Evolutionary conservation across 2,888 invertebrate genomes (phyloP), one percentile per base, ranked within the genome.

Genomic region (Eubasilissa splendida): DNA sequence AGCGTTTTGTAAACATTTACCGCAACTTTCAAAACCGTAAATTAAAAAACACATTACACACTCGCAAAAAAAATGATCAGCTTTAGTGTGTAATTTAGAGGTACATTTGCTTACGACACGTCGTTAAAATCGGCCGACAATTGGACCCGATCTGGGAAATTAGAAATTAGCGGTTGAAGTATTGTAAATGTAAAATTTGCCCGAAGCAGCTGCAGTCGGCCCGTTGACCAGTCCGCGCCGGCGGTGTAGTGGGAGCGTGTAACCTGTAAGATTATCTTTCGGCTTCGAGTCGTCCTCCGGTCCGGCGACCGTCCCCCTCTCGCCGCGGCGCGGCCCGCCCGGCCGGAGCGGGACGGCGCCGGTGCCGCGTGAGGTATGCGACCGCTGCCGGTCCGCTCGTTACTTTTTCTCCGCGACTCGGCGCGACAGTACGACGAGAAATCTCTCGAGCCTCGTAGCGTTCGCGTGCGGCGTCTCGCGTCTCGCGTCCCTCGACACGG

Each of bases 331-430:
- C 33, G 12, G 54, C 12, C n/a, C 14, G 50, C n/a, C 53, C 31
- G 59, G 54, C 22, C 31, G 5, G 78, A 78, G 78, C 50, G 81
- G 78, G 77, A 77, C 58, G 53, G 12, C 59, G 33, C 22, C 60
- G 75, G 12, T 52, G 73, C 42, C 73, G 73, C 31, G 80, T 80
- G 74, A 77, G 80, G 81, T 81, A 81, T 81, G 81, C 81, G 66
- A 68, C 81, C 65, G 53, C 22, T 42, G 71, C 52, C 56, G 50
- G 60, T 60, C 65, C 77, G 42, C 74, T 65, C 53, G 77, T 71
- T 71, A 71, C 79, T 73, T 79, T 79, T 79, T 79, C 79, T 79
- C 59, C 42, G 63, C n/a, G 14, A 14, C 59, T 11, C n/a, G n/a
- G 42, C 12, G 10, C 11, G 56, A 68, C 70, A 14, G 77, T 71